Conservation (phyloP, 2,113 vertebrate genomes). For the Anhinga anhinga region DNA sequence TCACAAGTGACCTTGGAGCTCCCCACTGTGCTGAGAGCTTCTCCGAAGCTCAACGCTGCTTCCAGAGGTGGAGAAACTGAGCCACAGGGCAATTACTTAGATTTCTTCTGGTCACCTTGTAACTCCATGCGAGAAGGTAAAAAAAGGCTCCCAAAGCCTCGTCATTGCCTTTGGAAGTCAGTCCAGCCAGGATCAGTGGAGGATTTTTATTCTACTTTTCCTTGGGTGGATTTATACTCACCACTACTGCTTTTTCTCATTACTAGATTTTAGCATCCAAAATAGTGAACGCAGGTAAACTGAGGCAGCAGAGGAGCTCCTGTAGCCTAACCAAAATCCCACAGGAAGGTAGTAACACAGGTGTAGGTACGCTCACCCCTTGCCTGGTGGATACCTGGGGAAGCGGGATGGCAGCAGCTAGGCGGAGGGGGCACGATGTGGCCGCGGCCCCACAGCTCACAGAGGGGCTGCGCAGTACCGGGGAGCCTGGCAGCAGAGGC, state of each 20-base stretch:
- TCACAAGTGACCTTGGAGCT: neutral
- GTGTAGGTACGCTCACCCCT: neutral
- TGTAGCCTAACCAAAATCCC: neutral
- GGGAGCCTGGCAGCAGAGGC: neutral
- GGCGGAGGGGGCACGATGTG: accelerated
- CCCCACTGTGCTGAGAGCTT: neutral
- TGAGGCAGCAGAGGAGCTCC: neutral
- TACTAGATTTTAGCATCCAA: neutral
- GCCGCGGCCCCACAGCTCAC: accelerated
- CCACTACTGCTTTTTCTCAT: neutral
- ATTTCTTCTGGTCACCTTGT: neutral
- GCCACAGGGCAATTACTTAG: neutral
- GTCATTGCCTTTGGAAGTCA: neutral
- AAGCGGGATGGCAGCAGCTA: accelerated
- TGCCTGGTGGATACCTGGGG: neutral
- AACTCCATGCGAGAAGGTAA: neutral
- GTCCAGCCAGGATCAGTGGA: neutral
- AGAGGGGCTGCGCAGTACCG: accelerated
- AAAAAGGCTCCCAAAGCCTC: neutral
- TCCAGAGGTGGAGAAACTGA: neutral
- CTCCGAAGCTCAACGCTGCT: neutral
- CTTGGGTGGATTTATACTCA: neutral
- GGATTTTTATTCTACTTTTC: neutral
- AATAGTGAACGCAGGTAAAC: neutral
- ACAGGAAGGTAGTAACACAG: neutral